Conservation (phyloP, 2,797 vertebrate species). For the Brotula barbata region DNA sequence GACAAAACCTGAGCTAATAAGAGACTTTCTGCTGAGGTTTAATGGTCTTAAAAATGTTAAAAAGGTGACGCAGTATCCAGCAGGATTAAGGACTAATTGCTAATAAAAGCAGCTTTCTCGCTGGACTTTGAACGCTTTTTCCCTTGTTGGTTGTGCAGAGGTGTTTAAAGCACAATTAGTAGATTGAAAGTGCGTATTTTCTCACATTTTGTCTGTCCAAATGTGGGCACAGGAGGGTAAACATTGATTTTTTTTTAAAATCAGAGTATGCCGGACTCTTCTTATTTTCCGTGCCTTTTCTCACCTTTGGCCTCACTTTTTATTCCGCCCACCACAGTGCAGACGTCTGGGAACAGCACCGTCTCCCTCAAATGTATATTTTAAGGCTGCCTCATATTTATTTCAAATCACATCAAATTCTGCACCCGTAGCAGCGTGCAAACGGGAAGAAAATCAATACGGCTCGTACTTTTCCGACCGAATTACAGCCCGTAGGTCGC, state of each 20-base stretch:
- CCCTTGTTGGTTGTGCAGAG: neutral
- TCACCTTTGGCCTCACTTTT: slow-evolving; percentile 1
- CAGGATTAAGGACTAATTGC: slow-evolving; percentile 58
- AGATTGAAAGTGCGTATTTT: slow-evolving; percentile 10
- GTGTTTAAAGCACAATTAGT: slow-evolving; percentile 32
- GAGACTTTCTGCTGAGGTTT: slow-evolving; percentile 38
- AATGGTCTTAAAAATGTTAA: slow-evolving; percentile 47
- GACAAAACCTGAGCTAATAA: slow-evolving; percentile 21
- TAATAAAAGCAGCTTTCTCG: slow-evolving; percentile 43
- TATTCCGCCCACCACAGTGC: too few species aligned
- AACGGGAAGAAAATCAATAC: neutral
- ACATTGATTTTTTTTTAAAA: too few species aligned
- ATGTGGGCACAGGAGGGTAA: neutral
- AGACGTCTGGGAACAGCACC: too few species aligned
- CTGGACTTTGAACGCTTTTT: slow-evolving; percentile 15
- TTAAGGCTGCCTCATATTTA: slow-evolving; percentile 23
- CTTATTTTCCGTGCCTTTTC: too few species aligned
- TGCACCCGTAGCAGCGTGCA: neutral
- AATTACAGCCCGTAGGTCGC: slow-evolving; percentile 15
- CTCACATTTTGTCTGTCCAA: too few species aligned
- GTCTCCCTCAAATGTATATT: neutral
- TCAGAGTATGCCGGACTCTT: too few species aligned
- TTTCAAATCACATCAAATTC: slow-evolving; percentile 13
- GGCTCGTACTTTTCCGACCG: slow-evolving; percentile 14
- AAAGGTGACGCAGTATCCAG: slow-evolving; percentile 42